Conservation (phyloP, 1,140 invertebrate genomes). For the Nephotettix cincticeps region DNA sequence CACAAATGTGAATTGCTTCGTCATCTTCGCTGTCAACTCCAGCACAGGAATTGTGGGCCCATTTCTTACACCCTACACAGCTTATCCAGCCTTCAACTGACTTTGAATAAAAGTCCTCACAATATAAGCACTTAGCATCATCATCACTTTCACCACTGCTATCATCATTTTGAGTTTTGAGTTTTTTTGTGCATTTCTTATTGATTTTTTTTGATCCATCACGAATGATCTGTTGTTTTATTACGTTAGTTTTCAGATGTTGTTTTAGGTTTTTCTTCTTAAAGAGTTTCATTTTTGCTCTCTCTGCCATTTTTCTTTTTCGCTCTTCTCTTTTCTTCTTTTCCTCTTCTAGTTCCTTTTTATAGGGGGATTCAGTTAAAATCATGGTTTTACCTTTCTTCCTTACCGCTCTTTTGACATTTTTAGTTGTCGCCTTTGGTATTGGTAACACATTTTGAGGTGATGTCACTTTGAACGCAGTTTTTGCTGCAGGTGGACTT, state of each 20-base stretch:
- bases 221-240: not conserved
- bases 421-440: too few species aligned
- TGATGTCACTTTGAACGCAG: too few species aligned
- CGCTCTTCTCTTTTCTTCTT: not conserved
- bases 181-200: too few species aligned
- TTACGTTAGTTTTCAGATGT: not conserved
- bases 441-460: not conserved
- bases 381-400: slow-evolving; percentile 9
- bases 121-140: not conserved
- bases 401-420: not conserved
- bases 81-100: not conserved
- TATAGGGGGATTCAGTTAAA: slow-evolving; percentile 19
- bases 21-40: slow-evolving; percentile 2
- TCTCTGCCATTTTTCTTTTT: too few species aligned
- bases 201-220: not conserved
- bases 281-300: too few species aligned
- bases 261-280: not conserved
- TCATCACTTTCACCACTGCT: too few species aligned
- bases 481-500: too few species aligned
- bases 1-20: slow-evolving; percentile 5
- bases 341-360: slow-evolving; percentile 1
- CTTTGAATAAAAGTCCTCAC: too few species aligned
- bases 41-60: slow-evolving; percentile 18
- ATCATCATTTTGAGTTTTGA: too few species aligned
- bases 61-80: not conserved